Base-by-base conservation (phyloP, 1,140 invertebrate genomes). In the Helicoverpa armigera region DNA sequence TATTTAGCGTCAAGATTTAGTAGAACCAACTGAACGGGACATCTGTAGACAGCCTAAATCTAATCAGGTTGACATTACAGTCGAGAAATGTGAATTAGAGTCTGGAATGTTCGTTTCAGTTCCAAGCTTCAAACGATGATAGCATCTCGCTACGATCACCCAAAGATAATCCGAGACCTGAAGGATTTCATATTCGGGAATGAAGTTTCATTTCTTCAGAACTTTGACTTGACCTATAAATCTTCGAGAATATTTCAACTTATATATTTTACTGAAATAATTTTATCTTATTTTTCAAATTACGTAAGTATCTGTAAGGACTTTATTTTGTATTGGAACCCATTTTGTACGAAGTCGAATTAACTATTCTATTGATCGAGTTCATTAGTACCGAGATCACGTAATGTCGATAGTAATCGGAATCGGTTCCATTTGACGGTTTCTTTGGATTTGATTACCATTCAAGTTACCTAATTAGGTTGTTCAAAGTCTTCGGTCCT, bases 391-490 rank as follows among this genome's bases (percentile, higher is more conserved):
- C 63, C 12, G 54, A 13, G 56, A 76, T 76, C 58, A 76, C 73
- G 73, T 76, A 76, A 63, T n/a, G 48, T 51, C 31, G 51, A 58
- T 58, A 43, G 70, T 51, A 51, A 76, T 76, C 56, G 73, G 23
- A 60, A 76, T 76, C 60, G 73, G 58, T 76, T 29, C 31, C 13
- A 61, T 63, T 11, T 51, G 58, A 76, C 73, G 73, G 43, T 61
- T 76, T 63, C 58, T 76, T 60, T 63, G 31, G 73, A 63, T 56
- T 76, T 76, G 43, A 76, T 76, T 76, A 76, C 58, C 73, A 76
- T 76, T 63, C 13, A 63, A 63, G 56, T 13, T 61, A 50, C 60
- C 43, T 56, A 63, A 76, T 76, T 63, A 63, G 58, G 58, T 63
- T 14, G 58, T 76, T 11, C 2, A 14, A 35, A 11, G 29, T 61